Conservation (phyloP, 2,113 vertebrate genomes). For the Caracal caracal region DNA sequence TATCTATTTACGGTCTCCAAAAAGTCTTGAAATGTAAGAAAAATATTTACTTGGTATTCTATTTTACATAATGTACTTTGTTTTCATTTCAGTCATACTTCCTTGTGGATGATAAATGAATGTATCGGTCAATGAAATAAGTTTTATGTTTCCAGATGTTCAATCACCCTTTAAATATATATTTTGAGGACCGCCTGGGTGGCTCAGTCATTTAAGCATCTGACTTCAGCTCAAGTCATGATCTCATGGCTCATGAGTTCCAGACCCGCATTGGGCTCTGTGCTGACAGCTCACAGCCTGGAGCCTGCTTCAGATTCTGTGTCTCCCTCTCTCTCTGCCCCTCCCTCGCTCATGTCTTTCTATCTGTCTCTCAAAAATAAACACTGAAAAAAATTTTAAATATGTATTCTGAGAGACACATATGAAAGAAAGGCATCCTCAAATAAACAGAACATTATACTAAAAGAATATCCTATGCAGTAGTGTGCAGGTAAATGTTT, state of each 20-base stretch:
- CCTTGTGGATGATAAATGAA: not conserved
- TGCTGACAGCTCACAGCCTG: no score
- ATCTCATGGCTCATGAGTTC: no score
- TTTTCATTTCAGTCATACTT: constrained; percentile 39
- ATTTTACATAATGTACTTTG: constrained; percentile 48
- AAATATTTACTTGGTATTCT: not conserved
- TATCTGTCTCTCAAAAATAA: no score
- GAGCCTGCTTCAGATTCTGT: no score
- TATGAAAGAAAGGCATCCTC: not conserved
- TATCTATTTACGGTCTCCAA: not conserved
- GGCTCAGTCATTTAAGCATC: no score
- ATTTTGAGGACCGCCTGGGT: not conserved
- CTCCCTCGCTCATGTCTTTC: no score
- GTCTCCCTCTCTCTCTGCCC: no score
- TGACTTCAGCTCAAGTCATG: no score
- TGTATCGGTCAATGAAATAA: not conserved
- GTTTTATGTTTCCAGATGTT: constrained; percentile 42
- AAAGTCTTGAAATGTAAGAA: not conserved
- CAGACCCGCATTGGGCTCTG: no score
- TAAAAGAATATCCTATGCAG: not conserved
- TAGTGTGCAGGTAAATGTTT: not conserved
- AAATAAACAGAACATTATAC: not conserved
- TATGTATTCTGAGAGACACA: not conserved
- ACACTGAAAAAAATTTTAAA: not conserved
- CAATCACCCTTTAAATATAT: not conserved